A percentile compares a stretch with the other conserved stretches of the same genome.
These are phyloP conservation scores for Scaptomyza polygonia DNA, from an alignment of 2,888 invertebrate genomes.

Conservation along the genomic window DNA sequence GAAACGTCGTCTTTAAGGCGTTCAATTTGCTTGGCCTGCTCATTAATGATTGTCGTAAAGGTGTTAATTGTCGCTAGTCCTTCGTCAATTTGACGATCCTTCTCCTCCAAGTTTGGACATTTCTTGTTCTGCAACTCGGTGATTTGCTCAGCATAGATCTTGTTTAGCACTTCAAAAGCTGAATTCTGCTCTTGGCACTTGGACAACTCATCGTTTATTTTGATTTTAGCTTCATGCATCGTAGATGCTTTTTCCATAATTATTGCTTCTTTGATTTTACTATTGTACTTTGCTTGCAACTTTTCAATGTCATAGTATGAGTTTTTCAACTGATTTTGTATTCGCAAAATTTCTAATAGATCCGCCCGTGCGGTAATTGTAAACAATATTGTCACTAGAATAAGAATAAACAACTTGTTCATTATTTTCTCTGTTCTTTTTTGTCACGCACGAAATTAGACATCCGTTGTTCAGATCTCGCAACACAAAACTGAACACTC, in stretches of 20 bases:
- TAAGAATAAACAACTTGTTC: constrained; percentile 10
- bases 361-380: constrained; percentile 5
- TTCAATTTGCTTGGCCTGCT: constrained; percentile 39
- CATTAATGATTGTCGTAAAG: constrained; percentile 38
- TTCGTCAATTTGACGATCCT: constrained; percentile 30
- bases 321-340: constrained; percentile 38
- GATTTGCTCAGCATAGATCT: constrained; percentile 40
- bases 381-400: constrained; percentile 6
- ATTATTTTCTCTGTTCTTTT: constrained; percentile 19
- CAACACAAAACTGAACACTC: constrained; percentile 34
- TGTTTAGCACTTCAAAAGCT: constrained; percentile 34
- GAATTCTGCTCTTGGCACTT: constrained; percentile 33
- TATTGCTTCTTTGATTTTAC: constrained; percentile 37
- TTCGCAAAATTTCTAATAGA: constrained; percentile 30
- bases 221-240: constrained; percentile 3
- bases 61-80: constrained; percentile 15
- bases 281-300: constrained; percentile 37
- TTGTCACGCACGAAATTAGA: constrained; percentile 1
- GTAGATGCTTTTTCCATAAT: constrained; percentile 13
- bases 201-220: constrained; percentile 18
- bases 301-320: constrained; percentile 40
- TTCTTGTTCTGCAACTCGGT: constrained; percentile 12
- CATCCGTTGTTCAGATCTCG: constrained; percentile 43
- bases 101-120: constrained; percentile 7
- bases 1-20: constrained; percentile 24